A percentile compares a stretch with the other conserved stretches of the same genome.
phyloP scores from a whole-genome alignment of 1,140 invertebrate genomes.

The Micrasema longulum region DNA sequence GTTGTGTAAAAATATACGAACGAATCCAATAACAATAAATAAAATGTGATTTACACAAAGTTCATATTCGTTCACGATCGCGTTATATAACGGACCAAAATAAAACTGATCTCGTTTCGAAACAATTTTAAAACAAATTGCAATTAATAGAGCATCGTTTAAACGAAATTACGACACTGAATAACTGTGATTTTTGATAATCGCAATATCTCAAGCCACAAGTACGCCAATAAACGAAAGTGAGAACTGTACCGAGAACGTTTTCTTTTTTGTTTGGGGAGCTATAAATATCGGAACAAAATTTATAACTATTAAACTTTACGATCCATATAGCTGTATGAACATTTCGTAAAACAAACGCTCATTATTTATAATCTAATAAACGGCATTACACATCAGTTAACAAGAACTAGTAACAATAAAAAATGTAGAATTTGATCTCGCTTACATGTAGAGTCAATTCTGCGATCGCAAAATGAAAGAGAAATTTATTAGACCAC shows the following conservation, averaged over 20 bases:
- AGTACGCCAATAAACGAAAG: conserved; percentile 6
- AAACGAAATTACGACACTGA: not conserved
- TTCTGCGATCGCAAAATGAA: conserved; percentile 8
- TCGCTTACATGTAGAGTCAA: not conserved
- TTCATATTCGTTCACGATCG: conserved; percentile 23
- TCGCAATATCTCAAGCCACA: not conserved
- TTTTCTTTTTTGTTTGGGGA: not conserved
- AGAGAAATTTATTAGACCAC: conserved; percentile 13
- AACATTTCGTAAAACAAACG: not conserved
- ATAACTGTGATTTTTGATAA: not conserved
- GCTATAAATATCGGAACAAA: conserved; percentile 9
- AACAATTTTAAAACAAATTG: not conserved
- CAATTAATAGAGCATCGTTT: not conserved
- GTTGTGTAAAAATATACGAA: conserved; percentile 15
- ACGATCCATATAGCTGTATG: not conserved
- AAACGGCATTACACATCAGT: conserved; percentile 4
- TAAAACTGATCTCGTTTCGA: not conserved
- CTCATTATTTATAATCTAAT: conserved; percentile 14
- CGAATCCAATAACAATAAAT: conserved; percentile 20
- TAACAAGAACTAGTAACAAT: conserved; percentile 14
- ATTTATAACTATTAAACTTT: conserved; percentile 17
- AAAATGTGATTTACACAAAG: conserved; percentile 3
- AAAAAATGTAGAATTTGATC: conserved; percentile 17
- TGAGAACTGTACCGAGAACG: not conserved
- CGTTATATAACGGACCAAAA: not conserved